Conservation (phyloP, 1,140 invertebrate genomes). For the Drosophila carrolli region DNA sequence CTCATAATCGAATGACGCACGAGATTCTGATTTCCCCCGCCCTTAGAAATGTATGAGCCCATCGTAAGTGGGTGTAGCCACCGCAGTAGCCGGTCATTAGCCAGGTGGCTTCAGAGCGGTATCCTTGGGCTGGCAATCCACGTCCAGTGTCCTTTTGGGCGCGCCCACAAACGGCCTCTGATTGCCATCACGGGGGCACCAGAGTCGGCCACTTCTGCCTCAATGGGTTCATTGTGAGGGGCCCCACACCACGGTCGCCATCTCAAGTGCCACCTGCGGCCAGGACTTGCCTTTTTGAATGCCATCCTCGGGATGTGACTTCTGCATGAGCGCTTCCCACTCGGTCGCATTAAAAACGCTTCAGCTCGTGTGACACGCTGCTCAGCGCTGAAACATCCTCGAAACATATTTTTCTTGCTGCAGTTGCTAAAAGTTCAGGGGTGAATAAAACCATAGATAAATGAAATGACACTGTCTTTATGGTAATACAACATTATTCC, state of each 20-base stretch:
- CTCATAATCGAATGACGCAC: slow-evolving; percentile 79
- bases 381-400: slow-evolving; percentile 35
- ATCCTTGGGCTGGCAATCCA: slow-evolving; percentile 51
- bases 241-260: slow-evolving; percentile 30
- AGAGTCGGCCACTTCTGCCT: slow-evolving; percentile 49
- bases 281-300: slow-evolving; percentile 51
- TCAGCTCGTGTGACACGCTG: slow-evolving; percentile 41
- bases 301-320: slow-evolving; percentile 42
- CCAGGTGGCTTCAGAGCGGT: slow-evolving; percentile 44
- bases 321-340: slow-evolving; percentile 22
- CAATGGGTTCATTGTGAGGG: slow-evolving; percentile 64
- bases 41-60: slow-evolving; percentile 6
- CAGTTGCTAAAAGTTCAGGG: slow-evolving; percentile 76
- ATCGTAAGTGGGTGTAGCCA: slow-evolving; percentile 13
- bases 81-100: slow-evolving; percentile 33
- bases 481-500: slow-evolving; percentile 4
- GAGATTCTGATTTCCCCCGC: slow-evolving; percentile 60
- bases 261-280: slow-evolving; percentile 45
- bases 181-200: slow-evolving; percentile 55
- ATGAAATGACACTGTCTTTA: slow-evolving; percentile 27
- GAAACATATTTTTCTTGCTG: slow-evolving; percentile 35
- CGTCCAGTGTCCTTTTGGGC: slow-evolving; percentile 51
- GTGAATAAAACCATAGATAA: slow-evolving; percentile 69
- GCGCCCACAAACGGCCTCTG: slow-evolving; percentile 65
- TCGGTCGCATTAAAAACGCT: slow-evolving; percentile 61